These are phyloP conservation scores for Parasteatoda tepidariorum DNA, from an alignment of 1,140 invertebrate genomes.

Conservation along the genomic window DNA sequence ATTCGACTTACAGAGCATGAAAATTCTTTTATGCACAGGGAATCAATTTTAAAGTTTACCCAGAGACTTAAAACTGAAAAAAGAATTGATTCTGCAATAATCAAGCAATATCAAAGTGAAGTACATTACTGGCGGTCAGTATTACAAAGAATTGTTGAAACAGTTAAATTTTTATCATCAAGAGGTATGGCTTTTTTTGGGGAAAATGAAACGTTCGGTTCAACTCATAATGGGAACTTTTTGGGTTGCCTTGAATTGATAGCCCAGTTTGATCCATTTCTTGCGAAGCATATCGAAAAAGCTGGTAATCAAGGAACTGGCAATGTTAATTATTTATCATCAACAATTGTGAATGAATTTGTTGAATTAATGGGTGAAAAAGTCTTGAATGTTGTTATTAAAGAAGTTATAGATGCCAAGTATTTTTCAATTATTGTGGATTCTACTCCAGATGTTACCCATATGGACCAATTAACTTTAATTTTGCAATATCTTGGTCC, in stretches of 20 bases:
- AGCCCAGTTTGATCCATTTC: neutral
- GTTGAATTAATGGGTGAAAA: conserved; percentile 17
- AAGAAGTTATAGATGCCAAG: conserved; percentile 13
- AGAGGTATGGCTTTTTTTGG: conserved; percentile 61
- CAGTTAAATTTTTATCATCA: conserved; percentile 62
- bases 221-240: conserved; percentile 62
- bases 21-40: neutral
- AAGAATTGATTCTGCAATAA: neutral
- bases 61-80: neutral
- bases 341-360: conserved; percentile 17
- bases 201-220: conserved; percentile 63
- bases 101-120: neutral
- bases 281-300: neutral
- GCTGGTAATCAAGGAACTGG: conserved; percentile 47
- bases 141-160: conserved; percentile 49
- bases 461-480: conserved; percentile 20
- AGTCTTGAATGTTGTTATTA: neutral
- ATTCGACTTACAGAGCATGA: neutral
- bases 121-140: conserved; percentile 54
- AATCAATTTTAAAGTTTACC: neutral
- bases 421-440: conserved; percentile 27
- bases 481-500: neutral
- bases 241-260: conserved; percentile 55
- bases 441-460: conserved; percentile 29
- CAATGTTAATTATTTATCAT: conserved; percentile 19